Percentiles rank a stretch among this genome's conserved stretches.
phyloP scores from a whole-genome alignment of 30 jellyfish, hydroid and myxozoan genomes.

The Chironex yamaguchii region DNA sequence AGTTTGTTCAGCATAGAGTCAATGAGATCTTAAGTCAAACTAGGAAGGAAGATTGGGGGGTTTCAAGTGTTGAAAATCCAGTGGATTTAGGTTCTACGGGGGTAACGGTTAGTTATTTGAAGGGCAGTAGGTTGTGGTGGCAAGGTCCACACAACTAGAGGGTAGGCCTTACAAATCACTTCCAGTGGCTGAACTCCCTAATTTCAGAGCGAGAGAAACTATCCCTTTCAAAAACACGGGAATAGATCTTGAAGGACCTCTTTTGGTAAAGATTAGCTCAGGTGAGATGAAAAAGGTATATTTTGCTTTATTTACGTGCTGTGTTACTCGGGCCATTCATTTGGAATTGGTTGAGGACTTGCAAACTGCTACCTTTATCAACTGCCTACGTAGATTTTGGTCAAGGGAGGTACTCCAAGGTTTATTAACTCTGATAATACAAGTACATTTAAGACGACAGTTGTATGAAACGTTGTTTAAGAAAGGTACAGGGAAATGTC shows the following conservation, averaged over 20 bases:
- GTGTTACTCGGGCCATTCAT: constrained; percentile 53
- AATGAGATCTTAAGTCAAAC: constrained; percentile 17
- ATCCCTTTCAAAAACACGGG: constrained; percentile 61
- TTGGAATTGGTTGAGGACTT: constrained; percentile 43
- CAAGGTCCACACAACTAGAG: constrained; percentile 34
- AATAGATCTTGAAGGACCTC: constrained; percentile 64
- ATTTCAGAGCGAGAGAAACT: constrained; percentile 42
- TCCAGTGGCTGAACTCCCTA: constrained; percentile 37
- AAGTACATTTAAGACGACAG: constrained; percentile 57
- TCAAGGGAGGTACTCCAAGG: constrained; percentile 70
- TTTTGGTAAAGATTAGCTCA: constrained; percentile 34
- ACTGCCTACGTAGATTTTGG: constrained; percentile 58
- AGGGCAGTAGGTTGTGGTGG: constrained; percentile 44
- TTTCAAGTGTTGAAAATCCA: constrained; percentile 31
- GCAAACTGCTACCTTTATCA: constrained; percentile 37
- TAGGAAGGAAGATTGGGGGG: constrained; percentile 7
- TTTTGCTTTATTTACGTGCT: constrained; percentile 51
- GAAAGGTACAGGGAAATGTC: constrained; percentile 25
- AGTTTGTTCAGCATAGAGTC: constrained; percentile 19
- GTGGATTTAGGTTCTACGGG: constrained; percentile 51
- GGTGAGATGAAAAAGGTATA: constrained; percentile 50
- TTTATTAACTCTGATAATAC: constrained; percentile 65
- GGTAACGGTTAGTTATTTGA: constrained; percentile 10
- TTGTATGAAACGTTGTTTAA: constrained; percentile 27
- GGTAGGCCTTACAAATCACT: constrained; percentile 29